phyloP scores from a whole-genome alignment of 2,797 vertebrate genomes.

The Lepus townsendii region DNA sequence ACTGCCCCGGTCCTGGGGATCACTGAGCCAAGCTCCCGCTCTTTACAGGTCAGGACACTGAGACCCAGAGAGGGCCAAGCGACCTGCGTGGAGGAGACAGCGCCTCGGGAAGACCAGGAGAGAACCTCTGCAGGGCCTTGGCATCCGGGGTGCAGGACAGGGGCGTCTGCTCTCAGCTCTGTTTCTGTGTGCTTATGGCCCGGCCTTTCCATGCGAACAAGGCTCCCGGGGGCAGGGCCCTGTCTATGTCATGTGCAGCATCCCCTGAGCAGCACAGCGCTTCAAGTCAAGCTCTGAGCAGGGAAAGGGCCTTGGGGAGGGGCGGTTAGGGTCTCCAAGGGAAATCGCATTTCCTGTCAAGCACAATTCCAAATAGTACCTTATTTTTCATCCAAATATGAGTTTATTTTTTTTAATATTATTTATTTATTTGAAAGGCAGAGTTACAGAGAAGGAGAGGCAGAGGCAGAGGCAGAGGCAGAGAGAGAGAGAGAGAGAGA shows the following conservation, averaged over 20 bases:
- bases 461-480: too few relatives aligned
- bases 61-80: background rate
- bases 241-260: background rate
- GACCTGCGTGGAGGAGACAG: background rate
- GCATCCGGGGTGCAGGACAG: fast-evolving
- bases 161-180: background rate
- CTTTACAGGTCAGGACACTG: background rate
- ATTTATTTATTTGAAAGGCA: too few relatives aligned
- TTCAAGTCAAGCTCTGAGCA: too few relatives aligned
- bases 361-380: background rate
- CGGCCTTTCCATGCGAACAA: background rate
- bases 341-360: background rate
- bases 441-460: too few relatives aligned
- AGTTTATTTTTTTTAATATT: too few relatives aligned
- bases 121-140: background rate
- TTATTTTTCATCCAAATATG: background rate
- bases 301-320: too few relatives aligned
- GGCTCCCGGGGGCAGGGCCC: background rate
- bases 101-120: background rate
- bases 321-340: background rate
- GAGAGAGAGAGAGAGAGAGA: too few relatives aligned
- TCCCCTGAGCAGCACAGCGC: background rate
- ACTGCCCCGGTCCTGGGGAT: background rate
- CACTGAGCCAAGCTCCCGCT: background rate
- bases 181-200: background rate